Conservation (phyloP, 1,140 invertebrate species). For the Leptinotarsa undecemlineata region DNA sequence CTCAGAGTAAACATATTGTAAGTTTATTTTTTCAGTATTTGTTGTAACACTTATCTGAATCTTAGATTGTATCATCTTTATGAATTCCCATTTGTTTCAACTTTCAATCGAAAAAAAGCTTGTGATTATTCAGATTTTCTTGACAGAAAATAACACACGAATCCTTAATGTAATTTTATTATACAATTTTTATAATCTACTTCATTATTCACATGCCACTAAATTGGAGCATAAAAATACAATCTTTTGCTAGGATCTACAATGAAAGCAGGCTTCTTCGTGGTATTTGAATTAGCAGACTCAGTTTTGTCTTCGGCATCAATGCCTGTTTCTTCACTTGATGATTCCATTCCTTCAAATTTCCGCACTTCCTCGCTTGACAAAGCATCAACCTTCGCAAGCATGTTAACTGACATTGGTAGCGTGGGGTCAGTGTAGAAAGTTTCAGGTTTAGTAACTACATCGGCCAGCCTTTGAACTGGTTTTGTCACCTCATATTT, state of each 20-base stretch:
- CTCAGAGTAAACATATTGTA: no score
- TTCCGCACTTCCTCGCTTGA: conserved; percentile 12
- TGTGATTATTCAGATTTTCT: no score
- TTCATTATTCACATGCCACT: background rate
- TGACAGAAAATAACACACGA: background rate
- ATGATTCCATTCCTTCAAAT: background rate
- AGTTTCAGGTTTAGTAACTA: conserved; percentile 41
- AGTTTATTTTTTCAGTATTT: no score
- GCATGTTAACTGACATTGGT: conserved; percentile 27
- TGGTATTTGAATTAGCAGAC: conserved; percentile 4
- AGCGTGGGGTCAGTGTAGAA: conserved; percentile 43
- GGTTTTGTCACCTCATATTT: background rate
- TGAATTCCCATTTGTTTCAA: no score
- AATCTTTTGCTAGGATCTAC: conserved; percentile 52
- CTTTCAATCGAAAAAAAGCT: no score
- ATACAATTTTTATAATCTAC: background rate
- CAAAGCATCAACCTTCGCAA: background rate
- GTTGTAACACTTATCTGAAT: no score
- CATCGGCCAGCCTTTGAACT: conserved; percentile 32
- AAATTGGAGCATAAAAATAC: conserved; percentile 50
- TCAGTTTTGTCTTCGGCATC: conserved; percentile 14
- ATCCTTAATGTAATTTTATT: conserved; percentile 3
- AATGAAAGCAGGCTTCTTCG: conserved; percentile 42
- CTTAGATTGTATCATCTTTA: no score
- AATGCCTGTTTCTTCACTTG: conserved; percentile 31